phyloP scores from a whole-genome alignment of 2,888 invertebrate genomes.

The Aphelenchoides bicaudatus region DNA sequence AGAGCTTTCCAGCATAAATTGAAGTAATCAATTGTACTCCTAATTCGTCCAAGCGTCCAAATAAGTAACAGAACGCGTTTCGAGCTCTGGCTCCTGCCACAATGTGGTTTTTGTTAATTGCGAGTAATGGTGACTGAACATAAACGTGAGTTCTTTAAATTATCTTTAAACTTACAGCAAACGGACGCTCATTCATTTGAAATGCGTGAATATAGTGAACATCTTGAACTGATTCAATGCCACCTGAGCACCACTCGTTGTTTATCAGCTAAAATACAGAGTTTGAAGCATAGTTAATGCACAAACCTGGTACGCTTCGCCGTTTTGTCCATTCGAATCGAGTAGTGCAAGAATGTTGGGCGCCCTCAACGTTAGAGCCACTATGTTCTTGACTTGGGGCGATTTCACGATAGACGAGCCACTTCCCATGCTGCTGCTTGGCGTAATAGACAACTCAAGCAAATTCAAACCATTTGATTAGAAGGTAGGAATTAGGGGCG shows the following conservation, averaged over 20 bases:
- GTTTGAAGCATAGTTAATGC: no score
- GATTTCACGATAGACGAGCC: no score
- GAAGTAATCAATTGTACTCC: slow-evolving; percentile 6
- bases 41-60: slow-evolving; percentile 10
- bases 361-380: slow-evolving; percentile 3
- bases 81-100: slow-evolving; percentile 2
- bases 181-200: slow-evolving; percentile 4
- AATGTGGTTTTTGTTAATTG: not conserved
- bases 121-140: not conserved
- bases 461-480: no score
- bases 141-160: no score
- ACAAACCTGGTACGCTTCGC: slow-evolving; percentile 9
- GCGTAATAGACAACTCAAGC: no score
- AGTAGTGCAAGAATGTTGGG: slow-evolving; percentile 8
- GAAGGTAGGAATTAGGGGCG: no score
- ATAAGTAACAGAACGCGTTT: slow-evolving; percentile 2
- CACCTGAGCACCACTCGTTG: not conserved
- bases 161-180: slow-evolving; percentile 8
- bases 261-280: no score
- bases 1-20: slow-evolving; percentile 7
- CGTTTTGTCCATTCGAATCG: slow-evolving; percentile 4
- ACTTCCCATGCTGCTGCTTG: no score
- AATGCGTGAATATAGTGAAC: slow-evolving; percentile 6
- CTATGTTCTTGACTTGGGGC: no score
- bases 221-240: not conserved